Evolutionary conservation across 1,140 invertebrate species (phyloP).

Genomic region (Goniozus legneri): DNA sequence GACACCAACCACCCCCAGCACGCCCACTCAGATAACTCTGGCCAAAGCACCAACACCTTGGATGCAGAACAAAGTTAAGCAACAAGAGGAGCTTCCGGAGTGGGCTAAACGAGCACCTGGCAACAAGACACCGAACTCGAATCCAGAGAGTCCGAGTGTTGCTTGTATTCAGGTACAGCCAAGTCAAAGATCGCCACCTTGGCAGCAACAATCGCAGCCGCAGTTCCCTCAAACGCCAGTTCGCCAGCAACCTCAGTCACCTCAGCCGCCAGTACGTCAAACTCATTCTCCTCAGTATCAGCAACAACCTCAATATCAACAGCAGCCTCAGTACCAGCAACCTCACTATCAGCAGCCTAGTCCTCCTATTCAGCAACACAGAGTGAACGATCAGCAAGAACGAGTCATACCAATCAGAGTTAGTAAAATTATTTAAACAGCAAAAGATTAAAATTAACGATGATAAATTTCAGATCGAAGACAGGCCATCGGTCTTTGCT

Average conservation of each 20-base stretch:
- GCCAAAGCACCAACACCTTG: constrained; percentile 61
- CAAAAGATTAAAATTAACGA: not conserved
- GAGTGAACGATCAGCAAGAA: constrained; percentile 22
- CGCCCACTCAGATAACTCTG: constrained; percentile 47
- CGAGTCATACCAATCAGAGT: constrained; percentile 40
- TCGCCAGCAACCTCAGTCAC: constrained; percentile 4
- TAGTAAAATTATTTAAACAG: constrained; percentile 14
- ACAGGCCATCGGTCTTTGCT: constrained; percentile 49
- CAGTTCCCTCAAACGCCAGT: constrained; percentile 8
- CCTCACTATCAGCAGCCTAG: not conserved
- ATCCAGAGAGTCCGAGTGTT: constrained; percentile 18
- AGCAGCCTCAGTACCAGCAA: not conserved
- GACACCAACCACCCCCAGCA: constrained; percentile 41
- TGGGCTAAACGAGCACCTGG: constrained; percentile 46
- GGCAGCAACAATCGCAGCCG: constrained; percentile 15
- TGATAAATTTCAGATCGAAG: constrained; percentile 38
- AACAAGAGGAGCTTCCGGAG: constrained; percentile 47
- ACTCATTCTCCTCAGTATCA: not conserved
- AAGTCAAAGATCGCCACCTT: constrained; percentile 17
- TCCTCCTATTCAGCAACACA: not conserved
- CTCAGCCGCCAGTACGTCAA: constrained; percentile 12
- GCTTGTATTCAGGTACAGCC: constrained; percentile 15
- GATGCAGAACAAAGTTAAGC: constrained; percentile 54
- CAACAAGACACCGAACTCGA: constrained; percentile 22
- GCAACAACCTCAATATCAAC: not conserved